phyloP scores from a whole-genome alignment of 2,113 vertebrate genomes.

The Macrotis lagotis region DNA sequence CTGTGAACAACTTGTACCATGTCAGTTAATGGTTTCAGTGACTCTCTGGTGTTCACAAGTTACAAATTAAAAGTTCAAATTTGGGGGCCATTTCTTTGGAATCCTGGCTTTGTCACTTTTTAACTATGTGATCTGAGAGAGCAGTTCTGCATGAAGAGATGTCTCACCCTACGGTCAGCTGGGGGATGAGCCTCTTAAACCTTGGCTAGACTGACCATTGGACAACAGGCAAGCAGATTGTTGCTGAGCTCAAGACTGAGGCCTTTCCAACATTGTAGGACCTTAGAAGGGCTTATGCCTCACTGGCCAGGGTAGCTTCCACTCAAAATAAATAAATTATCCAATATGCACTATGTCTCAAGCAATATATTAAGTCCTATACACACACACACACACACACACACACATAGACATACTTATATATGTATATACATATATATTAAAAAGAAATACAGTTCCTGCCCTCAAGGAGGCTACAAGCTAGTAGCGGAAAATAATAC shows the following conservation, averaged over 20 bases:
- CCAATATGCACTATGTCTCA: background rate
- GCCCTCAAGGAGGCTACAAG: background rate
- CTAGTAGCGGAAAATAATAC: background rate
- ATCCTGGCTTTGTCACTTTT: background rate
- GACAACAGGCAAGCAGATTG: no score
- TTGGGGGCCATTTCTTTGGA: background rate
- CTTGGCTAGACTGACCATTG: no score
- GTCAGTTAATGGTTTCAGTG: background rate
- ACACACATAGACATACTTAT: no score
- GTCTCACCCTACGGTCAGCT: no score
- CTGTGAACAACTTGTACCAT: background rate
- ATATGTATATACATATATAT: no score
- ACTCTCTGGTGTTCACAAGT: background rate
- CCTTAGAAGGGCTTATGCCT: no score
- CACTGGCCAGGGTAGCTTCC: no score
- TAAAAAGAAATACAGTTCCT: background rate
- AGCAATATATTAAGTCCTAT: background rate
- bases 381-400: no score
- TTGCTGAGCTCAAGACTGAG: no score
- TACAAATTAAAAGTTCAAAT: background rate
- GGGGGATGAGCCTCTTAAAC: no score
- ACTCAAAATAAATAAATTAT: background rate
- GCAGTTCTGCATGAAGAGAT: no score
- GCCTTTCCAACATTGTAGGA: no score
- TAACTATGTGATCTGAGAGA: background rate